Conservation (phyloP, 2,888 invertebrate species). For the Drosophila paramelanica region DNA sequence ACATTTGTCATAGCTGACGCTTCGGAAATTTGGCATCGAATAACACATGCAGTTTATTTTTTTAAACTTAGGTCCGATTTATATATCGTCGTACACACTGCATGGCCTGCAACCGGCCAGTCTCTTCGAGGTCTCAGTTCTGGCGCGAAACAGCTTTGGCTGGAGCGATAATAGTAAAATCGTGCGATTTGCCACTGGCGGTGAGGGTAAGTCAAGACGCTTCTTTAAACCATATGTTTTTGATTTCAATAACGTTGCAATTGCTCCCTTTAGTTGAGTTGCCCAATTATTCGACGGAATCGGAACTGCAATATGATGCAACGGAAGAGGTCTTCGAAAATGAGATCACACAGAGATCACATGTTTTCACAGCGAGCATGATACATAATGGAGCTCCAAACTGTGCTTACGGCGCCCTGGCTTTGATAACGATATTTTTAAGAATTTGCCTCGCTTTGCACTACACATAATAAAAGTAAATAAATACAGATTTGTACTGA, state of each 20-base stretch:
- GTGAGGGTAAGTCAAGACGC: constrained; percentile 87
- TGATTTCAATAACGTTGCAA: neutral
- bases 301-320: constrained; percentile 75
- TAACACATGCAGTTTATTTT: neutral
- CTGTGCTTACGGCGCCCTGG: constrained; percentile 13
- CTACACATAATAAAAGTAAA: constrained; percentile 19
- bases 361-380: constrained; percentile 64
- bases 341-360: constrained; percentile 76
- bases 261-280: constrained; percentile 76
- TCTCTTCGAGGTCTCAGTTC: constrained; percentile 91
- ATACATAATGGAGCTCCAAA: constrained; percentile 35
- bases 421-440: constrained; percentile 32
- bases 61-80: constrained; percentile 88
- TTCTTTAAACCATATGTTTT: neutral
- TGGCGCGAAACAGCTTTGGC: constrained; percentile 93
- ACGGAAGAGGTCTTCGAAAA: constrained; percentile 73
- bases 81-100: constrained; percentile 91
- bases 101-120: constrained; percentile 90
- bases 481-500: constrained; percentile 48
- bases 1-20: no score
- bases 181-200: constrained; percentile 91
- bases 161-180: constrained; percentile 92
- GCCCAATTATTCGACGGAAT: constrained; percentile 84
- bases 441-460: constrained; percentile 20
- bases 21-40: neutral